phyloP scores from a whole-genome alignment of 1,140 invertebrate species.

The Gryon sp. region DNA sequence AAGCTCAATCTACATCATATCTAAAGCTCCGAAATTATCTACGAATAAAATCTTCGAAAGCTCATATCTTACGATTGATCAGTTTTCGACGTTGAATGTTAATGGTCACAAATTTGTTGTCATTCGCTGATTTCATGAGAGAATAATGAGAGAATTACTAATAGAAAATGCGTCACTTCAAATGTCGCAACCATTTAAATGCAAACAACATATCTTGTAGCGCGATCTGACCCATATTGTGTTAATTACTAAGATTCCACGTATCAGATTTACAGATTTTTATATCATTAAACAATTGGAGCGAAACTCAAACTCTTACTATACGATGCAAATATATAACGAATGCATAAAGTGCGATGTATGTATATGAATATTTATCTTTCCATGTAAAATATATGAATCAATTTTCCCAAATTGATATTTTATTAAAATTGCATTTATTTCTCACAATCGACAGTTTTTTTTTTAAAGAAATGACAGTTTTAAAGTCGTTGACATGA shows the following conservation, averaged over 20 bases:
- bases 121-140: constrained; percentile 29
- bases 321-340: constrained; percentile 28
- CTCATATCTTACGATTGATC: constrained; percentile 38
- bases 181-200: constrained; percentile 22
- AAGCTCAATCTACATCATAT: constrained; percentile 9
- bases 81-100: constrained; percentile 50
- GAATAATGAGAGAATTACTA: constrained; percentile 14
- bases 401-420: no score
- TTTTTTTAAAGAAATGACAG: neutral
- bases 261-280: constrained; percentile 67
- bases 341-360: no score
- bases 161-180: constrained; percentile 47
- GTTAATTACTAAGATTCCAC: constrained; percentile 37
- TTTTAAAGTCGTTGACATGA: constrained; percentile 15
- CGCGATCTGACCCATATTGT: constrained; percentile 75
- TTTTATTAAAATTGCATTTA: no score
- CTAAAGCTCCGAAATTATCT: neutral
- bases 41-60: constrained; percentile 13
- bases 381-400: no score
- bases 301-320: constrained; percentile 57
- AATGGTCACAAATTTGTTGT: constrained; percentile 42
- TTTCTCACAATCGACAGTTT: no score
- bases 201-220: constrained; percentile 45
- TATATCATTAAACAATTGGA: constrained; percentile 72
- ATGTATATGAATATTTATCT: no score